Evolutionary conservation across 1,140 invertebrate genomes (phyloP), one percentile per base, ranked within the genome.

Genomic region (Drosophila tristis): DNA sequence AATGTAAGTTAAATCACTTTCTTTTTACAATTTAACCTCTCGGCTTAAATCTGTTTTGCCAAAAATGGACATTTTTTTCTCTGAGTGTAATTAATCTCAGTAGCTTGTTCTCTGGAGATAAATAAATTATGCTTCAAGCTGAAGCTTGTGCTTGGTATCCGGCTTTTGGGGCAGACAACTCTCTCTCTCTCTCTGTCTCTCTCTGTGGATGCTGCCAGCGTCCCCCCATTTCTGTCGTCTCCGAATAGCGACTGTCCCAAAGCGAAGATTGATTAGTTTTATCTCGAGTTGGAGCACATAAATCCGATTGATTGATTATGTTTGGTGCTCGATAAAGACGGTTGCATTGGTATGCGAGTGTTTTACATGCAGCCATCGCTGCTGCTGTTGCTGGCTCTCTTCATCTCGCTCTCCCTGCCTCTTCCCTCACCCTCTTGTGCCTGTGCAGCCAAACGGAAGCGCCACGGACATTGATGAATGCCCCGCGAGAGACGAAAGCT

Each of bases 291-390:
- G 79, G 79, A 80, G 72, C 81, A 82, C 90, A 91, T 91, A 91
- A 91, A 91, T 91, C 90, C 90, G 75, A 91, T 91, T 91, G 90
- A 91, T 91, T 91, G 90, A 91, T 91, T 91, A 91, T 90, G 80
- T 80, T 85, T 77, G 74, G 11, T 77, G 84, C 85, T 84, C 84
- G 84, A 89, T 89, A 89, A 84, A 89, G 84, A 89, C 89, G 77
- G 62, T 70, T 80, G 84, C 82, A 87, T 64, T 87, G 78, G 78
- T 86, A 74, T 87, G 78, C 65, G 74, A 75, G 49, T 42, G 42
- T 68, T 85, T 77, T 86, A 78, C 80, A 80, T 86, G 81, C 80
- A 84, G 62, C 45, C 16, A 48, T 58, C 13, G 29, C n/a, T 62
- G n/a, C 25, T 35, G 31, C 31, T 29, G 26, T 7, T 29, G 5